Evolutionary conservation across 1,140 invertebrate species (phyloP), one percentile per base, ranked within the genome.

Genomic region (Hyposmocoma kahamanoa): DNA sequence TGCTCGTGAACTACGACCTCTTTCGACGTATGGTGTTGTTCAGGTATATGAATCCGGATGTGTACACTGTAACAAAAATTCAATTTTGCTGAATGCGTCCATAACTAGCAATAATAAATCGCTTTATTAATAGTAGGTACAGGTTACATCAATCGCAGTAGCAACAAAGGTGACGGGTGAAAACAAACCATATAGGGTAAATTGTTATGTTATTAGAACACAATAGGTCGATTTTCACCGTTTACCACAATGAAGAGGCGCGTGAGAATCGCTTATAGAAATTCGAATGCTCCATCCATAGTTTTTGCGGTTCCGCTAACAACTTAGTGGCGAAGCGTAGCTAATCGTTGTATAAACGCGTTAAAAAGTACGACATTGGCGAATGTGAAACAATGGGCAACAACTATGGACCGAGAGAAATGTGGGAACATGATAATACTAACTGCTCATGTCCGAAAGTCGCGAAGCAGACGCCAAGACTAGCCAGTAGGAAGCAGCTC

Each of bases 371-470:
- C 36, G 38, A 10, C 11, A n/a, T n/a, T n/a, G n/a, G n/a, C 15
- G 24, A 43, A 38, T 6, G 24, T 42, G 15, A 36, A 15, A 43
- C 26, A 44, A 44, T 43, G n/a, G 13, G 28, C n/a, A 41, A 22
- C 9, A 41, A 41, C 38, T 22, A n/a, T 11, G 21, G 47, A 50
- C 18, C 15, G 38, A 49, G 46, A 44, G 20, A 46, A 32, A 22
- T 42, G 44, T 36, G 45, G 50, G 58, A 62, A 72, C 59, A 67
- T 66, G 50, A 62, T 53, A 53, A 74, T 77, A 84, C 81, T 84
- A 70, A 84, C 81, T 84, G 81, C 79, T 82, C 77, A 65, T 72
- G 62, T 63, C 77, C 81, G 72, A 84, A 84, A 69, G 81, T 84
- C 62, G 78, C 81, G 53, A 72, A 63, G 75, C 75, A 76, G 77